Conservation (phyloP, 2,888 invertebrate species). For the Tridacna crocea region DNA sequence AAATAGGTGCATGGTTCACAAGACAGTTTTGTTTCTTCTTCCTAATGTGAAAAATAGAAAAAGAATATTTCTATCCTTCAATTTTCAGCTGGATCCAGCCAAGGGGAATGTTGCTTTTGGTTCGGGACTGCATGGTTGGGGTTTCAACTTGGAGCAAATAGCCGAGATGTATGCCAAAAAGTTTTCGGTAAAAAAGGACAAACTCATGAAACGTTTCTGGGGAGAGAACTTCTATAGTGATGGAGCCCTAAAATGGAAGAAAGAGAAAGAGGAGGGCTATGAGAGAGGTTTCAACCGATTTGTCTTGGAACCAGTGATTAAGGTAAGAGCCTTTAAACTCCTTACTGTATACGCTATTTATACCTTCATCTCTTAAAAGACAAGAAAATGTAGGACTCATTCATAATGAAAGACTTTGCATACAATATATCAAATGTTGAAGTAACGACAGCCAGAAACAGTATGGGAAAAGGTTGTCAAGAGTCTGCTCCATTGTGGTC, state of each 20-base stretch:
- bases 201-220: conserved; percentile 97
- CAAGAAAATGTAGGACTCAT: too few species aligned
- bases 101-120: conserved; percentile 99
- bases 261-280: conserved; percentile 62
- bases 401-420: too few species aligned
- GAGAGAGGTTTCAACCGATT: conserved; percentile 98
- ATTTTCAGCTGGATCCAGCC: conserved; percentile 92
- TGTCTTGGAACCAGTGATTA: conserved; percentile 99
- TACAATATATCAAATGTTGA: too few species aligned
- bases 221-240: conserved; percentile 99
- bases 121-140: conserved; percentile 99
- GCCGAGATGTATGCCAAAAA: conserved; percentile 99
- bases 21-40: too few species aligned
- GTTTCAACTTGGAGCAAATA: conserved; percentile 99
- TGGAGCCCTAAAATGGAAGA: conserved; percentile 98
- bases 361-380: too few species aligned
- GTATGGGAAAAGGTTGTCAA: too few species aligned
- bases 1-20: too few species aligned
- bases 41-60: too few species aligned
- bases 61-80: background rate
- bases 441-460: too few species aligned
- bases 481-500: too few species aligned
- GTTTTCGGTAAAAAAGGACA: conserved; percentile 94
- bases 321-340: conserved; percentile 86
- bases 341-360: too few species aligned